phyloP scores from a whole-genome alignment of 1,140 invertebrate species.

The Scaptomyza montana region DNA sequence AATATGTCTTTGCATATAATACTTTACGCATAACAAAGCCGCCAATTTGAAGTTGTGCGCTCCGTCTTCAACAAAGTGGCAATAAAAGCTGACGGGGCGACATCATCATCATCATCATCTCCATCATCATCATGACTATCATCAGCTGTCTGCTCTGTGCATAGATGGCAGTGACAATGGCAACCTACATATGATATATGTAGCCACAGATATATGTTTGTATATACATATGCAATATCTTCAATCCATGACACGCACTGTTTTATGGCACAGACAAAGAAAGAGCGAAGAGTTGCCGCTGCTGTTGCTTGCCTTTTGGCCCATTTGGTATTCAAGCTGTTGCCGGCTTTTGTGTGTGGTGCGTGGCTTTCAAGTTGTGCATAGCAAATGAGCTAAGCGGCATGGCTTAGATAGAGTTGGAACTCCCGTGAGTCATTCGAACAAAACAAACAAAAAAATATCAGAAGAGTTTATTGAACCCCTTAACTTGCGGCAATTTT shows the following conservation, averaged over 20 bases:
- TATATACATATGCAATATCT: slow-evolving; percentile 16
- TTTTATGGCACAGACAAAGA: neutral
- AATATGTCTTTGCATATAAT: neutral
- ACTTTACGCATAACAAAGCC: neutral
- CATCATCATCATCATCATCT: slow-evolving; percentile 13
- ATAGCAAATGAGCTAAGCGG: slow-evolving; percentile 64
- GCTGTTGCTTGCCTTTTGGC: no score
- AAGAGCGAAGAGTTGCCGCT: no score
- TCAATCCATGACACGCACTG: slow-evolving; percentile 38
- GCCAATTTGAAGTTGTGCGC: slow-evolving; percentile 5
- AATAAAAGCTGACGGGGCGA: slow-evolving; percentile 39
- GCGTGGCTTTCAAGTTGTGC: slow-evolving; percentile 68
- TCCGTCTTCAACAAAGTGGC: slow-evolving; percentile 38
- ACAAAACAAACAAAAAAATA: neutral
- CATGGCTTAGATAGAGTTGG: neutral
- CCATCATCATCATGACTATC: slow-evolving; percentile 2
- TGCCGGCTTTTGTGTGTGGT: slow-evolving; percentile 52
- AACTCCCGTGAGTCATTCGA: slow-evolving; percentile 55
- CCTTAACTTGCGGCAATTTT: slow-evolving; percentile 11
- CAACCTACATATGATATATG: slow-evolving; percentile 12
- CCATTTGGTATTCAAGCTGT: slow-evolving; percentile 60
- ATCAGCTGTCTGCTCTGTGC: neutral
- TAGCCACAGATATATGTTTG: neutral
- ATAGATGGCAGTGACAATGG: slow-evolving; percentile 7
- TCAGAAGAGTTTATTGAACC: slow-evolving; percentile 68